phyloP scores from a whole-genome alignment of 2,797 vertebrate species.

The Botia almorhae region DNA sequence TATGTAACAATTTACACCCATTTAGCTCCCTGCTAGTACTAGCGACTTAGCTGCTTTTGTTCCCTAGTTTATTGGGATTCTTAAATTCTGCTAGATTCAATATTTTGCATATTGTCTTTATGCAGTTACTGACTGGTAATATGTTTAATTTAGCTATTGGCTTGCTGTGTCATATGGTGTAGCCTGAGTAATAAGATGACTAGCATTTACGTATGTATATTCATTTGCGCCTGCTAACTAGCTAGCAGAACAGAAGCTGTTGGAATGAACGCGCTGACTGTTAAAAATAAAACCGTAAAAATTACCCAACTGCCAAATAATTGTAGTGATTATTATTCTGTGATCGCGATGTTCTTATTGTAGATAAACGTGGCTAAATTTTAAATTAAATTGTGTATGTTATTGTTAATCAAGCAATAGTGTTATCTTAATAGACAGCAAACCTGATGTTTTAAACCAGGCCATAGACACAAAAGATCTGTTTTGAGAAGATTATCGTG shows the following conservation, averaged over 20 bases:
- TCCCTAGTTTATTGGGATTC: neutral
- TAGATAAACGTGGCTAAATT: neutral
- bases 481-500: neutral
- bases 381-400: neutral
- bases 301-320: neutral
- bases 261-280: neutral
- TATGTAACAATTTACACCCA: conserved; percentile 31
- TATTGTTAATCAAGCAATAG: neutral
- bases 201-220: neutral
- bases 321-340: neutral
- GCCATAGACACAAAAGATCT: neutral
- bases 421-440: neutral
- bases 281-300: neutral
- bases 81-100: neutral
- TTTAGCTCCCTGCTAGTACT: conserved; percentile 21
- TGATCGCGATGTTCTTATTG: neutral
- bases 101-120: no score
- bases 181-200: neutral
- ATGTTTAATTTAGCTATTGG: neutral
- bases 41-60: conserved; percentile 23
- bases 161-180: neutral
- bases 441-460: neutral
- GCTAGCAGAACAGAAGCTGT: neutral
- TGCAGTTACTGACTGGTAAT: neutral
- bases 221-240: conserved; percentile 2